A percentile compares a stretch with the other conserved stretches of the same genome.
Conservation (phyloP, 1,140 invertebrate genomes). For the Acromyrmex heyeri region DNA sequence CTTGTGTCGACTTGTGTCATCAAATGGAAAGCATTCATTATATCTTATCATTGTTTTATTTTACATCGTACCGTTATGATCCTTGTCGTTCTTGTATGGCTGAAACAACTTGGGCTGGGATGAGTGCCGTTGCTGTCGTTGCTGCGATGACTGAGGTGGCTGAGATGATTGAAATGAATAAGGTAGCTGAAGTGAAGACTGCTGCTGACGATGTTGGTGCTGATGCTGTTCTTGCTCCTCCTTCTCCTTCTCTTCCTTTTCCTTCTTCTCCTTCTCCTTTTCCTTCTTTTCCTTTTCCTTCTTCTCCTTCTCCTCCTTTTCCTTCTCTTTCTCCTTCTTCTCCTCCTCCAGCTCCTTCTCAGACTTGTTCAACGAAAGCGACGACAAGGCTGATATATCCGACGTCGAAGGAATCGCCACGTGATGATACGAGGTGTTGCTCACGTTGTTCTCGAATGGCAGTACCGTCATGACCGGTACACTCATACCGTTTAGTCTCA, state of each 20-base stretch:
- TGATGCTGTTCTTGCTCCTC: not conserved
- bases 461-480: constrained; percentile 70
- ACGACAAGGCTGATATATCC: not conserved
- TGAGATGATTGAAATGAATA: not conserved
- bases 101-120: constrained; percentile 90
- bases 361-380: not conserved
- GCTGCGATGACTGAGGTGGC: not conserved
- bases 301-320: not conserved
- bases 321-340: not conserved
- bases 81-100: constrained; percentile 89
- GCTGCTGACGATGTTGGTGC: not conserved
- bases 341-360: not conserved
- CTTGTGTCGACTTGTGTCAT: too few relatives aligned
- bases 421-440: not conserved
- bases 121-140: not conserved
- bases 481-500: constrained; percentile 63
- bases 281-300: not conserved
- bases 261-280: not conserved
- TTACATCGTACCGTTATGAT: constrained; percentile 22
- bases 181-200: not conserved
- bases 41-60: not conserved
- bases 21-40: too few relatives aligned
- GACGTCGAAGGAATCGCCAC: not conserved
- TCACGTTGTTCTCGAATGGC: constrained; percentile 53
- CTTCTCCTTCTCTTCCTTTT: not conserved